A percentile compares a stretch with the other conserved stretches of the same genome.
Conservation (phyloP, 2,888 invertebrate species). For the Lycia hirtaria region DNA sequence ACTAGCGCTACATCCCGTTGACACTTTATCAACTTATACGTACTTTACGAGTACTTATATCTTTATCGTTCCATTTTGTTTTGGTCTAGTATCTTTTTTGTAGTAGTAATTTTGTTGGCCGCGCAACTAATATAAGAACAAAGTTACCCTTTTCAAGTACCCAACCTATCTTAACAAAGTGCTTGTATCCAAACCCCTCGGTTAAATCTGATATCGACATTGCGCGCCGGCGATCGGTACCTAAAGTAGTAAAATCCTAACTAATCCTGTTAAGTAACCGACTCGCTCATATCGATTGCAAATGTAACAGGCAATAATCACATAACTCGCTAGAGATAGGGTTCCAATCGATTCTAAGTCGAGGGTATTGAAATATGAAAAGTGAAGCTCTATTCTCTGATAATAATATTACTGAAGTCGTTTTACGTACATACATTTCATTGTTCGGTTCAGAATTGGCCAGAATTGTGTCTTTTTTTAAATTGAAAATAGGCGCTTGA, state of each 20-base stretch:
- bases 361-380: neutral
- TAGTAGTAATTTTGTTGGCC: no score
- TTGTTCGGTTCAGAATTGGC: neutral
- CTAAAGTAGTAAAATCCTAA: constrained; percentile 20
- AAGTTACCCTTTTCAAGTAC: no score
- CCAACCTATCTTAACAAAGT: neutral
- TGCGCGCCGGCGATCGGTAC: neutral
- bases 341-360: constrained; percentile 1
- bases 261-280: constrained; percentile 26
- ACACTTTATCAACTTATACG: no score
- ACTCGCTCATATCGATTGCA: constrained; percentile 22
- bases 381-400: neutral
- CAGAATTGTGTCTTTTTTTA: no score
- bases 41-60: no score
- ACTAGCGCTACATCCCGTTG: no score
- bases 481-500: no score
- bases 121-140: no score
- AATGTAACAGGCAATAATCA: constrained; percentile 28
- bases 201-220: constrained; percentile 7
- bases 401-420: neutral
- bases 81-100: no score
- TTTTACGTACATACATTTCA: neutral
- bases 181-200: neutral
- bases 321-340: constrained; percentile 20
- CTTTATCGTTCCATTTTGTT: no score